These are phyloP conservation scores for Orientallactaga sibirica DNA, from an alignment of 2,797 vertebrate genomes.

Conservation along the genomic window DNA sequence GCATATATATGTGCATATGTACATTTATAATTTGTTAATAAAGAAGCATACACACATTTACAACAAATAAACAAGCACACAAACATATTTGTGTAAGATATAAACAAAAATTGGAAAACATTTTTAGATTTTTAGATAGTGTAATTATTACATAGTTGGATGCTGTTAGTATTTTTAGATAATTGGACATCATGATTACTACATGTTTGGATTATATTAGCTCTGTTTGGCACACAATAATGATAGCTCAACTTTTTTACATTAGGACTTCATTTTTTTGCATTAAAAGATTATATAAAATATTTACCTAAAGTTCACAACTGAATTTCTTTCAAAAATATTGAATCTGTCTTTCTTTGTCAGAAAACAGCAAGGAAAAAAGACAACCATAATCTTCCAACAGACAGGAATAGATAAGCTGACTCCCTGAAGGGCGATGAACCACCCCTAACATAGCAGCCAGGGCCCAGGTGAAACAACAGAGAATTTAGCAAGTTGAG, in stretches of 20 bases:
- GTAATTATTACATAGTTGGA: slow-evolving; percentile 9
- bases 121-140: slow-evolving; percentile 1
- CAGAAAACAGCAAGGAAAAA: too few species aligned
- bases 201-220: background rate
- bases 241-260: background rate
- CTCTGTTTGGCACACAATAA: slow-evolving; percentile 12
- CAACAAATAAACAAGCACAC: background rate
- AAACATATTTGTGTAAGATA: background rate
- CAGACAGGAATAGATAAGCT: too few species aligned
- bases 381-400: too few species aligned
- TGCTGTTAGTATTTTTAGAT: background rate
- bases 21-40: background rate
- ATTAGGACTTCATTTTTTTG: background rate
- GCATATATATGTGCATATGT: background rate
- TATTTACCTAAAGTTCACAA: slow-evolving; percentile 15
- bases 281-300: slow-evolving; percentile 5
- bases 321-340: slow-evolving; percentile 29
- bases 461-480: too few species aligned
- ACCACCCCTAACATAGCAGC: too few species aligned
- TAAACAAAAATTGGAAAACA: background rate
- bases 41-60: background rate
- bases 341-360: background rate
- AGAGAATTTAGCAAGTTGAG: too few species aligned
- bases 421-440: too few species aligned
- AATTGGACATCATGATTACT: background rate